A percentile compares a stretch with the other conserved stretches of the same genome.
These are phyloP conservation scores for Ricordea florida DNA, from an alignment of 92 coral and sea anemone species.

Conservation along the genomic window DNA sequence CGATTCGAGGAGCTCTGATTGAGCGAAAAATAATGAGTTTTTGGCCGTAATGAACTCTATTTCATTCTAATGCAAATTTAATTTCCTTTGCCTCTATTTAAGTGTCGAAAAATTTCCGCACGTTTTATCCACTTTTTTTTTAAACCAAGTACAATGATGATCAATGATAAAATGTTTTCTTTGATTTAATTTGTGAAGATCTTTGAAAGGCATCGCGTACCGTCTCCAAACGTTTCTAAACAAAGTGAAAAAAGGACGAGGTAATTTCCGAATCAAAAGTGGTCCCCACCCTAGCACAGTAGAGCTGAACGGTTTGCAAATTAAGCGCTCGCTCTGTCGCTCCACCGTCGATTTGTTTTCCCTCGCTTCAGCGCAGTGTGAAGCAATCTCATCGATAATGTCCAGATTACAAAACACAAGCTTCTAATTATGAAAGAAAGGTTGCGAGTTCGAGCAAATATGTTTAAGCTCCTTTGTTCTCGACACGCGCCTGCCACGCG, in stretches of 20 bases:
- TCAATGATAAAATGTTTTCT: conserved; percentile 73
- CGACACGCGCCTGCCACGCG: conserved; percentile 94
- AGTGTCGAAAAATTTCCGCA: conserved; percentile 71
- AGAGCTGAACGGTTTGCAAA: conserved; percentile 8
- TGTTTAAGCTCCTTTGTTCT: conserved; percentile 81
- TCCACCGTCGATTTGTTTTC: conserved; percentile 24
- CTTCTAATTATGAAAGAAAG: conserved; percentile 84
- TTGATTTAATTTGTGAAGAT: conserved; percentile 70
- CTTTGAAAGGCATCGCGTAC: conserved; percentile 23
- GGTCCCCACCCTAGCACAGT: conserved; percentile 1
- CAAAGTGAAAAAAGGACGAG: conserved; percentile 32
- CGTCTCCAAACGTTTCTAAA: conserved; percentile 22
- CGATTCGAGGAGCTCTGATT: conserved; percentile 64
- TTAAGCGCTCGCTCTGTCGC: conserved; percentile 26
- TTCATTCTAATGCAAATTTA: conserved; percentile 87
- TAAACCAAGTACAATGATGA: conserved; percentile 67
- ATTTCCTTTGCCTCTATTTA: conserved; percentile 64
- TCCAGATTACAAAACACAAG: conserved; percentile 72
- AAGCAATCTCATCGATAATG: conserved; percentile 65
- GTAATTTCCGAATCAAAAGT: conserved; percentile 26
- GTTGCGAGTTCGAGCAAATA: conserved; percentile 71
- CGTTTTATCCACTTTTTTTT: conserved; percentile 61
- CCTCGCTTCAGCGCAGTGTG: conserved; percentile 39
- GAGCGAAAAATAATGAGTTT: conserved; percentile 71
- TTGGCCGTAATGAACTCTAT: conserved; percentile 44